Evolutionary conservation across 1,140 invertebrate species (phyloP), one percentile per base, ranked within the genome.

Genomic region (Streblospio benedicti): DNA sequence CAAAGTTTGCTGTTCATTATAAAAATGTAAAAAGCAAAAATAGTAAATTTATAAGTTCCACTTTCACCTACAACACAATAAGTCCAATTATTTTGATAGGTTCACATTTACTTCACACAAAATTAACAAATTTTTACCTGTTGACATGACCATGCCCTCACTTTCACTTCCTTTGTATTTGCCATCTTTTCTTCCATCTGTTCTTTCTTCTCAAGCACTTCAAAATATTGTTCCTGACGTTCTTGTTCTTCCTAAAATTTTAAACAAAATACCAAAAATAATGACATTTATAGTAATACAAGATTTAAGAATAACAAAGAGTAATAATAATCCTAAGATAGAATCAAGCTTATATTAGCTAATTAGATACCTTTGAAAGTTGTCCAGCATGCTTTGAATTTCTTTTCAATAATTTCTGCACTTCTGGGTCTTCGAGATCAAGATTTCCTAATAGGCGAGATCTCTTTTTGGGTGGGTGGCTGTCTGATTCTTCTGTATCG

Each of bases 151-250:
- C 93, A 87, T n/a, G 91, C 90, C 76, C 90, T 91, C 67, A 88
- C 91, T 27, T 82, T 76, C 20, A 95, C 76, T 77, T 92, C 88
- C 69, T 81, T 91, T 4, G 90, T 93, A 35, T 81, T 84, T 20
- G 86, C 72, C 89, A 96, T 92, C 77, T 95, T 94, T 57, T 93
- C 87, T 73, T 96, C 93, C 83, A 94, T 85, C 64, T 83, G 82
- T 76, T 97, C 93, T 70, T 91, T 95, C 62, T 85, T 85, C 74
- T 94, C 91, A 52, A 94, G 72, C 70, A 87, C 88, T 60, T 85
- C 83, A 64, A 95, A 96, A 73, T 96, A 95, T 66, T 89, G 86
- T 18, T 91, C 87, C 70, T 89, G 81, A 59, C 85, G 85, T 67
- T 88, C 82, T 52, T 85, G 78, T 51, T 93, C 85, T 30, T 85